Evolutionary conservation across 2,888 invertebrate species (phyloP).

Genomic region (Ennomos fuscantarius): DNA sequence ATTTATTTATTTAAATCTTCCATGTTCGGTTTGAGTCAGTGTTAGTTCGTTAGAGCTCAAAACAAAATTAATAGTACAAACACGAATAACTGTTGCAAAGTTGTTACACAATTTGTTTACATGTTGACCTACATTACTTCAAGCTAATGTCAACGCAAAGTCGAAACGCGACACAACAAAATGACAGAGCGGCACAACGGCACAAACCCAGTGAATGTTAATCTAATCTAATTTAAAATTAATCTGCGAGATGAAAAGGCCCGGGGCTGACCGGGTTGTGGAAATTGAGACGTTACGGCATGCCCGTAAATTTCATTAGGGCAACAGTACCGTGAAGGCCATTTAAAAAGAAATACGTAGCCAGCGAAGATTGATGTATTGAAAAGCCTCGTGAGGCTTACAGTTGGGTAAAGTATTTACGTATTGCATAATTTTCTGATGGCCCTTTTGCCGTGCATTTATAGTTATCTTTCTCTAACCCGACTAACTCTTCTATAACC

Average conservation of each 20-base stretch:
- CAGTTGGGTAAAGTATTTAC: background rate
- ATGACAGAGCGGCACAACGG: slow-evolving; percentile 56
- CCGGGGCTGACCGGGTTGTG: slow-evolving; percentile 47
- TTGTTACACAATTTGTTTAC: too few relatives aligned
- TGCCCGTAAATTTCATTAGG: slow-evolving; percentile 69
- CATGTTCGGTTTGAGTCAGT: too few relatives aligned
- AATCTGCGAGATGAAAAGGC: slow-evolving; percentile 73
- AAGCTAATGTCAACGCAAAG: slow-evolving; percentile 31
- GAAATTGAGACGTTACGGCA: slow-evolving; percentile 66
- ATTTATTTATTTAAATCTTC: too few relatives aligned
- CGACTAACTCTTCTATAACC: too few relatives aligned
- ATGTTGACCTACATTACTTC: background rate
- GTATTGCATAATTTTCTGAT: background rate
- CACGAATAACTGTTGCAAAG: too few relatives aligned
- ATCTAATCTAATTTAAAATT: slow-evolving; percentile 79
- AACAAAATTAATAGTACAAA: too few relatives aligned
- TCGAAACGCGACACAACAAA: slow-evolving; percentile 58
- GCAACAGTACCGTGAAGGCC: slow-evolving; percentile 56
- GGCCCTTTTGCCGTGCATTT: too few relatives aligned
- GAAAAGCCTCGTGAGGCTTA: slow-evolving; percentile 2
- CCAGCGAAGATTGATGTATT: slow-evolving; percentile 31
- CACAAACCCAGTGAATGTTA: slow-evolving; percentile 65
- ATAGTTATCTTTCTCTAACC: too few relatives aligned
- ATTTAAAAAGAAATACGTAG: slow-evolving; percentile 56
- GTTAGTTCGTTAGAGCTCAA: too few relatives aligned